Percentiles rank a stretch among this genome's conserved stretches.
phyloP scores from a whole-genome alignment of 1,140 invertebrate genomes.

The Drosophila sp. region DNA sequence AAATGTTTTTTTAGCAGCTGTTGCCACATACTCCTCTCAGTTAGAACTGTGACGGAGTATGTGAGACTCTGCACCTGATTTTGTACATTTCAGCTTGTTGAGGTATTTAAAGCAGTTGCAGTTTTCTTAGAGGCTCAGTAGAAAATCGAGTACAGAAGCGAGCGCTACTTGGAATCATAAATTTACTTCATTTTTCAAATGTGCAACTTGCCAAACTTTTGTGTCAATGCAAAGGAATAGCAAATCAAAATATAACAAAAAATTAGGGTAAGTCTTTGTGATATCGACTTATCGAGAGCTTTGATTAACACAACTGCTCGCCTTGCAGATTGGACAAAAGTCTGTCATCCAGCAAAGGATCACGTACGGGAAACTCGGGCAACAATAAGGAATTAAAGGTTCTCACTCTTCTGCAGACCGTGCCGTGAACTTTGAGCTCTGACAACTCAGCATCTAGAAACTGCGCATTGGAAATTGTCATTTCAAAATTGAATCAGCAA shows the following conservation, averaged over 20 bases:
- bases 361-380: slow-evolving; percentile 89
- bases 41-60: slow-evolving; percentile 49
- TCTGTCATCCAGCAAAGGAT: slow-evolving; percentile 88
- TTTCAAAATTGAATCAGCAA: slow-evolving; percentile 20
- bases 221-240: slow-evolving; percentile 84
- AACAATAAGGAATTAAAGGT: slow-evolving; percentile 90
- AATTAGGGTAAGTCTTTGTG: slow-evolving; percentile 56
- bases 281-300: not conserved
- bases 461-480: slow-evolving; percentile 46
- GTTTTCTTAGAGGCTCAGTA: slow-evolving; percentile 60
- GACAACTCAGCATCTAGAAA: slow-evolving; percentile 15
- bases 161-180: slow-evolving; percentile 34
- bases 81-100: slow-evolving; percentile 33
- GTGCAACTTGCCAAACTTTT: slow-evolving; percentile 75
- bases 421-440: slow-evolving; percentile 86
- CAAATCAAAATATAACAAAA: slow-evolving; percentile 68
- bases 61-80: slow-evolving; percentile 32
- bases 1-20: slow-evolving; percentile 41
- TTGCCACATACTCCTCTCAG: not conserved
- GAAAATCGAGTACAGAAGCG: slow-evolving; percentile 64
- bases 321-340: slow-evolving; percentile 88
- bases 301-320: no score
- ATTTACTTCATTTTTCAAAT: slow-evolving; percentile 57
- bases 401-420: slow-evolving; percentile 90
- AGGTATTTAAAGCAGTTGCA: slow-evolving; percentile 72